Evolutionary conservation across 2,113 vertebrate species (phyloP).

Genomic region (Gymnocephalus cernua): DNA sequence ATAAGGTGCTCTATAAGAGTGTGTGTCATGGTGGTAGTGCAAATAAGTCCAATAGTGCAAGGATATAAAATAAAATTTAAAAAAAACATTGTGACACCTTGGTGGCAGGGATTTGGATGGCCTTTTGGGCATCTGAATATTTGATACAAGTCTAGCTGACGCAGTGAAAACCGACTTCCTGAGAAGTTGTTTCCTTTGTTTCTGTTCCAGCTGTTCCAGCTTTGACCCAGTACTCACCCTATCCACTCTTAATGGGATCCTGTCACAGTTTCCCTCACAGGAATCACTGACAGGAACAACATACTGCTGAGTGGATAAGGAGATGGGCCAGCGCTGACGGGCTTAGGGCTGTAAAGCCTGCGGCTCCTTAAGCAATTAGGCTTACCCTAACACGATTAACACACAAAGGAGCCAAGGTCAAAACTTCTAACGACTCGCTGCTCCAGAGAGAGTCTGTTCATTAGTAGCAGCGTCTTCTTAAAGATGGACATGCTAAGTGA

Average conservation of each 20-base stretch:
- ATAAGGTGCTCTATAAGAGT: no score
- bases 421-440: conserved; percentile 32
- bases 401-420: conserved; percentile 61
- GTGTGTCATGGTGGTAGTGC: no score
- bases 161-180: conserved; percentile 41
- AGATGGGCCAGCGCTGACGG: not conserved
- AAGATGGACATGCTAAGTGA: not conserved
- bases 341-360: conserved; percentile 10
- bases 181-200: conserved; percentile 54
- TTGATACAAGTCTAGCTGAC: conserved; percentile 38
- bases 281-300: conserved; percentile 28
- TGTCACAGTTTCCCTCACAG: conserved; percentile 18
- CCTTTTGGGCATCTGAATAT: conserved; percentile 26
- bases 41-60: no score
- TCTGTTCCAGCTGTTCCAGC: conserved; percentile 45
- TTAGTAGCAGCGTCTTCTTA: not conserved
- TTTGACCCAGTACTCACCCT: conserved; percentile 39
- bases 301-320: conserved; percentile 2
- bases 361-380: conserved; percentile 64
- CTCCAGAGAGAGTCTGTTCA: conserved; percentile 27
- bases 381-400: conserved; percentile 64
- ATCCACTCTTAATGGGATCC: conserved; percentile 17
- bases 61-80: no score
- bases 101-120: not conserved
- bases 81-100: no score